A percentile compares a stretch with the other conserved stretches of the same genome.
Conservation (phyloP, 2,888 invertebrate genomes). For the Drosophila monieri region DNA sequence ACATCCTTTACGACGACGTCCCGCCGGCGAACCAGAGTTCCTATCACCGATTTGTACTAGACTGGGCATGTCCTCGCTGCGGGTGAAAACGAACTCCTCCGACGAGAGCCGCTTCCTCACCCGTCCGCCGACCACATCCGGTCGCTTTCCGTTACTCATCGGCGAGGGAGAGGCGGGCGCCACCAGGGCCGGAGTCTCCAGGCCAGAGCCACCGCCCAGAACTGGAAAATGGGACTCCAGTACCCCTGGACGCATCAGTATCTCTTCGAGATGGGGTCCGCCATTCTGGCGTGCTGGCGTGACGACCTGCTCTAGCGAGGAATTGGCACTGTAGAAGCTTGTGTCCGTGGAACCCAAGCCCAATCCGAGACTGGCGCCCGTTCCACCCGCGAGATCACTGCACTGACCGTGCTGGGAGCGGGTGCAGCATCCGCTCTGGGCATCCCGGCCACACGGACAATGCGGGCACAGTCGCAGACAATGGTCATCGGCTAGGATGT, state of each 20-base stretch:
- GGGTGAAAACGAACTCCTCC: conserved; percentile 82
- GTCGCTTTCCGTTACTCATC: conserved; percentile 48
- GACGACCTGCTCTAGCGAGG: conserved; percentile 79
- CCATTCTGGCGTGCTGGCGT: conserved; percentile 61
- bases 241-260: conserved; percentile 79
- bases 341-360: conserved; percentile 81
- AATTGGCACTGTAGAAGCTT: conserved; percentile 83
- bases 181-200: conserved; percentile 65
- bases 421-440: conserved; percentile 72
- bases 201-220: conserved; percentile 38
- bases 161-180: conserved; percentile 59
- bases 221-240: conserved; percentile 84
- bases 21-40: conserved; percentile 84
- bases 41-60: conserved; percentile 84
- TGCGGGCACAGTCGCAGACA: conserved; percentile 79
- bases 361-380: conserved; percentile 28
- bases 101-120: conserved; percentile 81
- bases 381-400: conserved; percentile 8
- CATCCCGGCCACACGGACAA: conserved; percentile 78
- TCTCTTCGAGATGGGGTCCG: conserved; percentile 49
- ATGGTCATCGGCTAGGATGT: conserved; percentile 80
- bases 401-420: conserved; percentile 76
- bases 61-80: conserved; percentile 86
- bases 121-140: conserved; percentile 72
- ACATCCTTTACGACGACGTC: conserved; percentile 87